Evolutionary conservation across 2,113 vertebrate genomes (phyloP).

Genomic region (Nothobranchius kuhntae): DNA sequence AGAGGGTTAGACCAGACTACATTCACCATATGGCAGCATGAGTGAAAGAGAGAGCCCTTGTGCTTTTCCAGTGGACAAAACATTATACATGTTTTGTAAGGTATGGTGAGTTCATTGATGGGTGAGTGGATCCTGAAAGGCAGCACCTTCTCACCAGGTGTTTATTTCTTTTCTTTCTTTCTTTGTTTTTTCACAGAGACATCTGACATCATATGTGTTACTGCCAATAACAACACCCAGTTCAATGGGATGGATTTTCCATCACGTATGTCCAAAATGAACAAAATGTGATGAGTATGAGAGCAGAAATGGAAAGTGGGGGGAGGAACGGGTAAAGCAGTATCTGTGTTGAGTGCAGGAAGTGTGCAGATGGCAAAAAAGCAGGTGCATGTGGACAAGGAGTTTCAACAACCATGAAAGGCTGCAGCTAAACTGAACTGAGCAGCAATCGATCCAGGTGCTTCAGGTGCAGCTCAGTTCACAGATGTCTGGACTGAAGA

Average conservation of each 20-base stretch:
- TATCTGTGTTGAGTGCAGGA: constrained; percentile 47
- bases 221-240: constrained; percentile 54
- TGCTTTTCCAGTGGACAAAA: constrained; percentile 39
- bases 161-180: not conserved
- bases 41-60: constrained; percentile 69
- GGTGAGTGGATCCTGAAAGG: constrained; percentile 41
- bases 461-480: constrained; percentile 39
- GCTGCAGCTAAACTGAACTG: constrained; percentile 42
- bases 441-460: constrained; percentile 60
- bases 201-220: constrained; percentile 36
- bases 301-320: constrained; percentile 25
- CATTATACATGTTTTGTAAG: constrained; percentile 20
- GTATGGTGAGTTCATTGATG: constrained; percentile 33
- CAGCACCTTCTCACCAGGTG: constrained; percentile 22
- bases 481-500: constrained; percentile 30
- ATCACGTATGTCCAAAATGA: constrained; percentile 48
- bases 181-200: constrained; percentile 36
- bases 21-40: constrained; percentile 75
- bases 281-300: constrained; percentile 58
- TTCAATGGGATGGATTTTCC: constrained; percentile 61
- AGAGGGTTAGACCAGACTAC: constrained; percentile 78
- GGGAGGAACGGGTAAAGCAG: not conserved
- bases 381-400: constrained; percentile 25
- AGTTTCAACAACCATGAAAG: constrained; percentile 51
- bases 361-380: constrained; percentile 55